phyloP scores from a whole-genome alignment of 1,140 invertebrate species.

The Drosophila asahinai region DNA sequence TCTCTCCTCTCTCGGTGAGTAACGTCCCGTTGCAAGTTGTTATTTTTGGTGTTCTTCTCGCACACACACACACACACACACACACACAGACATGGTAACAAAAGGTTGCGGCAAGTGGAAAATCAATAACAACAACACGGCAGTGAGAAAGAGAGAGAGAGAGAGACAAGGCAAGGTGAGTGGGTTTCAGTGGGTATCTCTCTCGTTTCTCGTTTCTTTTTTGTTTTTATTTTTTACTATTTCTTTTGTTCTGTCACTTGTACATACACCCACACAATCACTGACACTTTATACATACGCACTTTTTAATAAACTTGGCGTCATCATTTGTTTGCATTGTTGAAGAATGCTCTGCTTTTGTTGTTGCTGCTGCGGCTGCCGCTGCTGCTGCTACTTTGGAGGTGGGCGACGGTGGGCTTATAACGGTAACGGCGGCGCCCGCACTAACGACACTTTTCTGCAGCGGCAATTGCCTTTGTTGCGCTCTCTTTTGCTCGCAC shows the following conservation, averaged over 20 bases:
- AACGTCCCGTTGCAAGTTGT: constrained; percentile 26
- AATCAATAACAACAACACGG: constrained; percentile 56
- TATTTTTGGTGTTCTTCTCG: constrained; percentile 18
- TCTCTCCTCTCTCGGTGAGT: neutral
- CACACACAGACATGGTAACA: constrained; percentile 31
- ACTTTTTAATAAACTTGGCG: constrained; percentile 88
- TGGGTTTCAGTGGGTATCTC: constrained; percentile 34
- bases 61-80: neutral
- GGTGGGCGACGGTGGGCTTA: constrained; percentile 14
- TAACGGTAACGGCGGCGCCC: constrained; percentile 23
- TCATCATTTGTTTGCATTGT: constrained; percentile 87
- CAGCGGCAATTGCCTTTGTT: constrained; percentile 24
- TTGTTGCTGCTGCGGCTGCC: constrained; percentile 9
- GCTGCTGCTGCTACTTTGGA: constrained; percentile 11
- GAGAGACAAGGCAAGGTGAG: constrained; percentile 54
- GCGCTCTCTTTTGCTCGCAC: constrained; percentile 29
- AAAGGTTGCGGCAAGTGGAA: constrained; percentile 52
- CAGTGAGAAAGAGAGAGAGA: constrained; percentile 8
- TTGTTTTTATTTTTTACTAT: constrained; percentile 27
- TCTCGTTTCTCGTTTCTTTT: constrained; percentile 11
- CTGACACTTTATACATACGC: constrained; percentile 61
- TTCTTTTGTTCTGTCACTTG: constrained; percentile 50
- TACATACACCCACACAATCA: constrained; percentile 23
- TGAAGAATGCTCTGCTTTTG: constrained; percentile 32
- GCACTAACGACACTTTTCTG: constrained; percentile 14